These are phyloP conservation scores for Epicauta chinensis DNA, from an alignment of 1,140 invertebrate genomes.

Conservation along the genomic window DNA sequence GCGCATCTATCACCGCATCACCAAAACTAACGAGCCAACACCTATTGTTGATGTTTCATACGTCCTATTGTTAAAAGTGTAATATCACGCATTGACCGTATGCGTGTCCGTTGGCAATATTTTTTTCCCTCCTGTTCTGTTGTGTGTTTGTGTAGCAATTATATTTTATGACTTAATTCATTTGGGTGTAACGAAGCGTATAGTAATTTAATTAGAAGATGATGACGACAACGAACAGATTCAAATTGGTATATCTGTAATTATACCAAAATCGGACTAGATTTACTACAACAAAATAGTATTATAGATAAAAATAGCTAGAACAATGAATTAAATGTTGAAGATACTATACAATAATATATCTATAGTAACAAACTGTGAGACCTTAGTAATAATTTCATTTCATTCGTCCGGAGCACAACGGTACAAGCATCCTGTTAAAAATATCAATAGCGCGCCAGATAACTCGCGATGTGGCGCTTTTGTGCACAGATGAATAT, in stretches of 20 bases:
- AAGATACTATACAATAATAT: too few species aligned
- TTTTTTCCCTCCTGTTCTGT: conserved; percentile 1
- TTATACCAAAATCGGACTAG: too few species aligned
- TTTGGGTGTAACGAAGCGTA: conserved; percentile 10
- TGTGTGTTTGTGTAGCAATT: conserved; percentile 18
- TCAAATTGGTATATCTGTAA: too few species aligned
- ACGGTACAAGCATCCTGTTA: conserved; percentile 27
- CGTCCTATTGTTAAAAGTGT: conserved; percentile 14
- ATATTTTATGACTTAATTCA: conserved; percentile 24
- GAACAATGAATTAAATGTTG: neutral
- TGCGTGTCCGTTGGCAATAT: conserved; percentile 10
- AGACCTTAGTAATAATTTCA: too few species aligned
- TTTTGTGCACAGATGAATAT: conserved; percentile 43
- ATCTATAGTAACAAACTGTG: too few species aligned
- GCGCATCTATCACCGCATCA: too few species aligned
- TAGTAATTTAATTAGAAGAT: conserved; percentile 18
- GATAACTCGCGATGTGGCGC: conserved; percentile 43
- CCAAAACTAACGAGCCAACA: conserved; percentile 1
- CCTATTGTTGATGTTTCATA: conserved; percentile 10
- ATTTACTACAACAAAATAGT: too few species aligned
- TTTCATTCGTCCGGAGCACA: conserved; percentile 2
- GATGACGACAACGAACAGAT: too few species aligned
- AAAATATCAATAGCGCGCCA: conserved; percentile 41
- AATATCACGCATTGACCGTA: conserved; percentile 11
- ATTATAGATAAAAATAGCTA: too few species aligned